Evolutionary conservation across 2,888 invertebrate genomes (phyloP), one percentile per base, ranked within the genome.

Genomic region (Stratiomys singularior): DNA sequence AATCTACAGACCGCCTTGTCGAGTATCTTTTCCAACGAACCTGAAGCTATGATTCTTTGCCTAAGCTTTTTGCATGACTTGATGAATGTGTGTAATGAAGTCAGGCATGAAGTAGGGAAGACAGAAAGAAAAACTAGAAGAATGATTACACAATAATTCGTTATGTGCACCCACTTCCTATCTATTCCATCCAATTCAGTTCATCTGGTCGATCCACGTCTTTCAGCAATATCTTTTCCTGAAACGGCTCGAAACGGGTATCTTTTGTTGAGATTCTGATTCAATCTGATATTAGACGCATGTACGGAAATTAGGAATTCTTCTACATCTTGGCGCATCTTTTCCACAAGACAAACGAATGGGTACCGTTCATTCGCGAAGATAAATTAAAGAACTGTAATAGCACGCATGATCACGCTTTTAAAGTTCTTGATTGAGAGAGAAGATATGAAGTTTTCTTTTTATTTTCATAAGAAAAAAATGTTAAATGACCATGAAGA

Each of bases 381-480:
- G 37, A 37, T 5, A 37, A 9, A 37, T 37, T 37, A 9, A 37
- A 37, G 9, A 37, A 37, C 37, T 37, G 37, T 37, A 9, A 37
- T 37, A 37, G 18, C 25, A 60, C 60, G 60, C 60, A 60, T 60
- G 60, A 60, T 60, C n/a, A n/a, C n/a, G n/a, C n/a, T n/a, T n/a
- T n/a, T n/a, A n/a, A n/a, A n/a, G n/a, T n/a, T n/a, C n/a, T n/a
- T n/a, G n/a, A n/a, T n/a, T n/a, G n/a, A n/a, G n/a, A n/a, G n/a
- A n/a, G n/a, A n/a, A n/a, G n/a, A n/a, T n/a, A n/a, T n/a, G n/a
- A n/a, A n/a, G n/a, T n/a, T n/a, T n/a, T n/a, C n/a, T n/a, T n/a
- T n/a, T n/a, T n/a, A n/a, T n/a, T n/a, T n/a, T n/a, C n/a, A n/a
- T n/a, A n/a, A n/a, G n/a, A n/a, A n/a, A n/a, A n/a, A n/a, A n/a